These are phyloP conservation scores for Alouatta caraya DNA, from an alignment of 2,797 vertebrate species.

Conservation along the genomic window DNA sequence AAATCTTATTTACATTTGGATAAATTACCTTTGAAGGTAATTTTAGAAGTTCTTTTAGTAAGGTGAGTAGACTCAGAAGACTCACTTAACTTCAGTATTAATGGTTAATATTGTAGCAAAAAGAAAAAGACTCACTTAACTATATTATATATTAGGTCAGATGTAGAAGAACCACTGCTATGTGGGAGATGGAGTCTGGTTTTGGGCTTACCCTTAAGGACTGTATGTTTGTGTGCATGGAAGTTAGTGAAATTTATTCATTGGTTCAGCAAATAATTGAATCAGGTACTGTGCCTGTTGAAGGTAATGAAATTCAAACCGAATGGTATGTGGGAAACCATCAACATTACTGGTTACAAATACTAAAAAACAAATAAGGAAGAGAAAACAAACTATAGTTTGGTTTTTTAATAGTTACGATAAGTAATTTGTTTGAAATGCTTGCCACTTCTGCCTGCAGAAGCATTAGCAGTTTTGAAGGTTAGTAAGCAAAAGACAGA, in stretches of 20 bases:
- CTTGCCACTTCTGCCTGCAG: slow-evolving; percentile 5
- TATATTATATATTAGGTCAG: background rate
- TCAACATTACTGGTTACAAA: background rate
- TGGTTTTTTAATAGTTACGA: slow-evolving; percentile 18
- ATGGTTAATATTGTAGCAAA: no score
- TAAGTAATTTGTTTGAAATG: background rate
- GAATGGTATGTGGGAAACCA: background rate
- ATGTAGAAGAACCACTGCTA: slow-evolving; percentile 1
- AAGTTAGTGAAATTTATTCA: slow-evolving; percentile 32
- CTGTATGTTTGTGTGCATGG: background rate
- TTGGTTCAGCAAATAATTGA: slow-evolving; percentile 5
- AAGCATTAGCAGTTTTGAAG: slow-evolving; percentile 31
- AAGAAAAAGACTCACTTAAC: background rate
- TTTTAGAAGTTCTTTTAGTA: slow-evolving; percentile 36
- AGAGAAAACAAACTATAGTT: background rate
- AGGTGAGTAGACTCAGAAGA: background rate
- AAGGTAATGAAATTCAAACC: slow-evolving; percentile 38
- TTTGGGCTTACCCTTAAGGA: background rate
- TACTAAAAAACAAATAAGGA: background rate
- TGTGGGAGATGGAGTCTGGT: background rate
- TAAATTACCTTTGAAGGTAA: slow-evolving; percentile 15
- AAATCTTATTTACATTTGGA: slow-evolving; percentile 15
- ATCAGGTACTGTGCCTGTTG: background rate
- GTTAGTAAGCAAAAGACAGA: slow-evolving; percentile 15
- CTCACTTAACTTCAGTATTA: background rate